Conservation (phyloP, 2,113 vertebrate genomes). For the Corapipo altera region DNA sequence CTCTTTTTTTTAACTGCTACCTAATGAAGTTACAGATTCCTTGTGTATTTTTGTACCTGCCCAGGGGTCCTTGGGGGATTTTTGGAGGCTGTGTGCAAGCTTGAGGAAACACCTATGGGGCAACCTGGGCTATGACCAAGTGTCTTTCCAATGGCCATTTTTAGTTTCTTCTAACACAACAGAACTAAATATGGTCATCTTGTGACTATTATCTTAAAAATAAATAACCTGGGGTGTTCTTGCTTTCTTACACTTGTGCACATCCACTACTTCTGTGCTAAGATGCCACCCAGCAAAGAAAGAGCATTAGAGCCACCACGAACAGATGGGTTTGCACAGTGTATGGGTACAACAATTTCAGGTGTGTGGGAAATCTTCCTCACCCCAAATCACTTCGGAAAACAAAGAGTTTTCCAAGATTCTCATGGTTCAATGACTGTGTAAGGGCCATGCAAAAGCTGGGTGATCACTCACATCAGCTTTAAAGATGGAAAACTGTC, state of each 20-base stretch:
- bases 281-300: not conserved
- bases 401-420: not conserved
- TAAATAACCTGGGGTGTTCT: not conserved
- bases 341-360: not conserved
- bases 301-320: not conserved
- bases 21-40: not conserved
- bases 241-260: not conserved
- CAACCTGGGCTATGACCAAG: not conserved
- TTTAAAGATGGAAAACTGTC: not conserved
- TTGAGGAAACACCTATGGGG: not conserved
- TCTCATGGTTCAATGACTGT: not conserved
- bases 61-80: not conserved
- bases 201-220: not conserved
- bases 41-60: not conserved
- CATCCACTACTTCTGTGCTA: not conserved
- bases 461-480: constrained; percentile 10
- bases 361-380: not conserved
- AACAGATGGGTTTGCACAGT: not conserved
- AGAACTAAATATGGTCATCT: not conserved
- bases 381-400: not conserved
- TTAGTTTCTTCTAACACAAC: not conserved
- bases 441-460: not conserved
- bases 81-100: not conserved
- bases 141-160: not conserved
- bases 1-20: not conserved